Conservation (phyloP, 2,113 vertebrate genomes). For the Triplophysa tibetana region DNA sequence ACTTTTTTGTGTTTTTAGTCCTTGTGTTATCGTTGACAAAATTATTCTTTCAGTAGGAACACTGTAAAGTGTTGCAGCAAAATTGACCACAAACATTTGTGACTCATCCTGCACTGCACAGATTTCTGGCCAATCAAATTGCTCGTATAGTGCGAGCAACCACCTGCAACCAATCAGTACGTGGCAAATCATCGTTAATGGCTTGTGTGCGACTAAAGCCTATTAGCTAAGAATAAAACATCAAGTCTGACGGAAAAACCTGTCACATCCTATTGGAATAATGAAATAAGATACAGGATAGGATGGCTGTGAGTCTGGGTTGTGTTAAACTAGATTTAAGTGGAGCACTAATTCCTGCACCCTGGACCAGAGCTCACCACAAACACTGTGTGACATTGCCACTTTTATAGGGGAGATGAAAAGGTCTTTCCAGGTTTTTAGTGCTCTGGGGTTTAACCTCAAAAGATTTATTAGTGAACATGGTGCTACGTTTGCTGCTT, state of each 20-base stretch:
- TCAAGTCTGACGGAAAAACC: background rate
- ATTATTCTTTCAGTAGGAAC: too few species aligned
- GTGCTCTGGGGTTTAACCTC: constrained; percentile 44
- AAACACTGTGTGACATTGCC: constrained; percentile 37
- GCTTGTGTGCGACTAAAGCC: background rate
- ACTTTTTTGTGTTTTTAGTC: too few species aligned
- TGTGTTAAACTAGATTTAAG: constrained; percentile 33
- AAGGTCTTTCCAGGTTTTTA: constrained; percentile 45
- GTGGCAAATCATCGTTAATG: too few species aligned
- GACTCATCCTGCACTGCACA: too few species aligned
- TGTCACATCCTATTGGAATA: background rate
- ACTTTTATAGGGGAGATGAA: constrained; percentile 48
- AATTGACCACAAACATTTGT: too few species aligned
- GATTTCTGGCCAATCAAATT: too few species aligned
- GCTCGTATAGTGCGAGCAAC: too few species aligned
- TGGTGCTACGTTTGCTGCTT: constrained; percentile 49
- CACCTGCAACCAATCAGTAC: too few species aligned
- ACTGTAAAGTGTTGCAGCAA: too few species aligned
- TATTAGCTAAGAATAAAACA: background rate
- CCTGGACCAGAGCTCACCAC: constrained; percentile 34
- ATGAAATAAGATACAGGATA: constrained; percentile 25
- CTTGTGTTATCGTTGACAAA: too few species aligned
- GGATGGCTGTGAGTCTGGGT: constrained; percentile 11
- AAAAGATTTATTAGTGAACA: constrained; percentile 50
- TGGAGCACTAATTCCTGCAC: constrained; percentile 27